Evolutionary conservation across 2,797 vertebrate species (phyloP).

Genomic region (Melanotaenia pygmaea): DNA sequence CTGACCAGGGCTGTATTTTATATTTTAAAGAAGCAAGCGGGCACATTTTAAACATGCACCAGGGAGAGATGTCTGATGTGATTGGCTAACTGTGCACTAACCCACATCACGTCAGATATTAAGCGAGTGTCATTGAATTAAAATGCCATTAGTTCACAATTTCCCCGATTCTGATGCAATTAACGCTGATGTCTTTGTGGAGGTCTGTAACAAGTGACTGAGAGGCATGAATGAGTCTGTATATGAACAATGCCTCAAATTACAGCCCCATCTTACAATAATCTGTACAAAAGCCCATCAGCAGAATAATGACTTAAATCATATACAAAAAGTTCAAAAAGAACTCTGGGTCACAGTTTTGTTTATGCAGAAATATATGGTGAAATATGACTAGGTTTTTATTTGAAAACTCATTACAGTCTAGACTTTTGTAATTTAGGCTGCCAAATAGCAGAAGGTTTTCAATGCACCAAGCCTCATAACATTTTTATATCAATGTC

Average conservation of each 20-base stretch:
- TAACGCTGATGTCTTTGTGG: conserved; percentile 55
- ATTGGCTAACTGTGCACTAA: conserved; percentile 30
- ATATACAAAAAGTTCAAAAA: conserved; percentile 3
- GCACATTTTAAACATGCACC: conserved; percentile 22
- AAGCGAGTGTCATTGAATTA: conserved; percentile 48
- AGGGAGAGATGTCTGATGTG: conserved; percentile 14
- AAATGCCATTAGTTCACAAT: conserved; percentile 58
- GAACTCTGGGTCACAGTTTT: conserved; percentile 25
- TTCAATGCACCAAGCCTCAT: conserved; percentile 42
- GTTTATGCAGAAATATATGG: conserved; percentile 12
- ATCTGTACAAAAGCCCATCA: conserved; percentile 6
- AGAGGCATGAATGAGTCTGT: conserved; percentile 26
- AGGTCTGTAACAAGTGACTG: conserved; percentile 48
- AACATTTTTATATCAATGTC: conserved; percentile 53
- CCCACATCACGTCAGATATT: conserved; percentile 46
- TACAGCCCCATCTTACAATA: conserved; percentile 4
- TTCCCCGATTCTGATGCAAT: conserved; percentile 48
- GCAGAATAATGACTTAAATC: conserved; percentile 7
- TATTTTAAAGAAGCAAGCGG: conserved; percentile 18
- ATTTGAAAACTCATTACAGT: conserved; percentile 45
- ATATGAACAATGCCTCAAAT: conserved; percentile 37
- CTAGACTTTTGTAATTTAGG: conserved; percentile 35
- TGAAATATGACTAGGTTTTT: conserved; percentile 10
- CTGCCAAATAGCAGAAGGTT: conserved; percentile 24
- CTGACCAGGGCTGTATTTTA: conserved; percentile 20